Conservation (phyloP, 1,140 invertebrate species). For the Myzus persicae region DNA sequence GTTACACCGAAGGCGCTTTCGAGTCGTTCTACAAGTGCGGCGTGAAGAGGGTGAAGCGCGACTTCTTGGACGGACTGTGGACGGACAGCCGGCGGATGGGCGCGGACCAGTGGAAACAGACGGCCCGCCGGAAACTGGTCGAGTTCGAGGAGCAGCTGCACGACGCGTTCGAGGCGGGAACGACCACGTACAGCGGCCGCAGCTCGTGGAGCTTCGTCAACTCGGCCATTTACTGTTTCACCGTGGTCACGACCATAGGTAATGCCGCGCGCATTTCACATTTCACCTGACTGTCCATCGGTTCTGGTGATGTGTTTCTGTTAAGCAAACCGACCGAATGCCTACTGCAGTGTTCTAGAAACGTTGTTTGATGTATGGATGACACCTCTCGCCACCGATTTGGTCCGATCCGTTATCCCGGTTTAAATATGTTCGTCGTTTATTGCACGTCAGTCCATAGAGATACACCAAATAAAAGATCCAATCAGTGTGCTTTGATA, state of each 20-base stretch:
- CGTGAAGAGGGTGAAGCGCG: constrained; percentile 83
- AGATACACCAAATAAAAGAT: not conserved
- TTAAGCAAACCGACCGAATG: not conserved
- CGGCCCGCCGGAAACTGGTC: constrained; percentile 79
- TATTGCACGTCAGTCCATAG: not conserved
- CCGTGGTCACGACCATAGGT: constrained; percentile 94
- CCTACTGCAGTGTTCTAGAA: not conserved
- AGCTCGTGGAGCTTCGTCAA: constrained; percentile 93
- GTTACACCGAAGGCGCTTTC: constrained; percentile 80
- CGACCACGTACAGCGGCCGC: constrained; percentile 81
- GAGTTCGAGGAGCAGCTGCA: constrained; percentile 89
- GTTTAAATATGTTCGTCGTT: too few relatives aligned
- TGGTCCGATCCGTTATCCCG: not conserved
- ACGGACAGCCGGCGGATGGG: constrained; percentile 78
- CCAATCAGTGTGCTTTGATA: not conserved
- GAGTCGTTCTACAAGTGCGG: constrained; percentile 88
- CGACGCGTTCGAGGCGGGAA: constrained; percentile 80
- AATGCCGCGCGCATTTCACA: not conserved
- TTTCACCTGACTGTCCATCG: not conserved
- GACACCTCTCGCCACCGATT: not conserved
- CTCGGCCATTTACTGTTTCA: constrained; percentile 89
- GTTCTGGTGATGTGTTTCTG: not conserved
- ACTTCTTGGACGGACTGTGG: constrained; percentile 85
- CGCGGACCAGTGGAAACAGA: constrained; percentile 87
- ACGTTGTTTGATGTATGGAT: not conserved